Conservation (phyloP, 2,797 vertebrate species). For the Micromesistius poutassou region DNA sequence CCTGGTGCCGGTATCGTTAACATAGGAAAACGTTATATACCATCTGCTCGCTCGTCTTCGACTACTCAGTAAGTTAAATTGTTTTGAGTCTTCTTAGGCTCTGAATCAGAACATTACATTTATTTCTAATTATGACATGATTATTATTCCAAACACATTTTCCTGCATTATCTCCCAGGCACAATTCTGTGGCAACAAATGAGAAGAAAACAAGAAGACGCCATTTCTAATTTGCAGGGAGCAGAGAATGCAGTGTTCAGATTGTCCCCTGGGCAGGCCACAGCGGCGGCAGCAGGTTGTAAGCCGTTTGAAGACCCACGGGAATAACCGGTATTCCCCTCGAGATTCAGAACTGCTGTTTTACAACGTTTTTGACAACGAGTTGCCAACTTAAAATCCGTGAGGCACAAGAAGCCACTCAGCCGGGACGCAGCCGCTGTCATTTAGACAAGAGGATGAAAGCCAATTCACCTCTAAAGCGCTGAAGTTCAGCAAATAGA, state of each 20-base stretch:
- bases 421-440: conserved; percentile 35
- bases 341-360: neutral
- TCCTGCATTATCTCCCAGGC: neutral
- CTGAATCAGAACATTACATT: neutral
- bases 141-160: neutral
- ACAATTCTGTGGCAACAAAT: neutral
- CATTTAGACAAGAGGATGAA: conserved; percentile 54
- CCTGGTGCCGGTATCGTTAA: conserved; percentile 26
- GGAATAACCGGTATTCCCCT: neutral
- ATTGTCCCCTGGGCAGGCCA: neutral
- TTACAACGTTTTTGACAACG: neutral
- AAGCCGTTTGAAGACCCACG: neutral
- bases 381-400: conserved; percentile 13
- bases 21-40: conserved; percentile 23
- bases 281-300: neutral
- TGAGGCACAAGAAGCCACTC: conserved; percentile 39
- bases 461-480: conserved; percentile 54
- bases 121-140: neutral
- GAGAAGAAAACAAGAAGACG: neutral
- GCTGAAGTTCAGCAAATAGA: conserved; percentile 49
- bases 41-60: conserved; percentile 26
- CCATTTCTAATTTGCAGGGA: neutral
- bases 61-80: conserved; percentile 16
- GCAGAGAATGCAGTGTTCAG: neutral
- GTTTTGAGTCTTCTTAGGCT: conserved; percentile 31